Base-by-base conservation (phyloP, 2,888 invertebrate species). In the Rhodophaea formosa region DNA sequence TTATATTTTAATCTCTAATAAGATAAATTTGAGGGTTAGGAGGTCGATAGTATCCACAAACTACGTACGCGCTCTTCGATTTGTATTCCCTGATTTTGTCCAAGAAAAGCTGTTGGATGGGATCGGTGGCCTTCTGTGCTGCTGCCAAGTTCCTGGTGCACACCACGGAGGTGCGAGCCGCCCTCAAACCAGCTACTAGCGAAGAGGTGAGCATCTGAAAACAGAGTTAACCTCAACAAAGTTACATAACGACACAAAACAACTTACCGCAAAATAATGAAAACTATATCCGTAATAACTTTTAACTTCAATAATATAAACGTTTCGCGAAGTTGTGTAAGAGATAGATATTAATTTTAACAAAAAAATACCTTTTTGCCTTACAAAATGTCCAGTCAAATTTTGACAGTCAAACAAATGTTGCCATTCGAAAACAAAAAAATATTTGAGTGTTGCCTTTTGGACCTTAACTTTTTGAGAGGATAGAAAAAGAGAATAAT, bases 81-180 rank as follows among this genome's bases (percentile, higher is more conserved):
- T 94, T 95, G 92, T 97, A 99, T 88, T 98, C 98, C 64, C 94
- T 93, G 68, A 98, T 93, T 94, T 98, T 98, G 68, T 98, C 97
- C 43, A 98, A 82, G 84, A 99, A 99, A 54, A 98, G 88, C 84
- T 98, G 96, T 84, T 98, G 98, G 75, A 99, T 97, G 5, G 98
- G 98, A 82, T 99, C 98, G 2, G 92, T 86, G 1, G 94, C 95
- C 80, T 95, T 96, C 46, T 95, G 95, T 53, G 94, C 84, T 51
- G 96, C 92, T 58, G 96, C 96, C 72, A 97, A 86, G 82, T 95
- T 96, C 60, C 96, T 93, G 56, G 93, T 93, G 66, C 92, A 85
- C 63, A 94, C 83, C 16, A 89, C 83, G 14, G 92, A 91, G 58
- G 85, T 75, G 64, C 92, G 90, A 55, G 87, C 86, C 47, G 86